Conservation (phyloP, 2,797 vertebrate genomes). For the Cichlasoma orientale region DNA sequence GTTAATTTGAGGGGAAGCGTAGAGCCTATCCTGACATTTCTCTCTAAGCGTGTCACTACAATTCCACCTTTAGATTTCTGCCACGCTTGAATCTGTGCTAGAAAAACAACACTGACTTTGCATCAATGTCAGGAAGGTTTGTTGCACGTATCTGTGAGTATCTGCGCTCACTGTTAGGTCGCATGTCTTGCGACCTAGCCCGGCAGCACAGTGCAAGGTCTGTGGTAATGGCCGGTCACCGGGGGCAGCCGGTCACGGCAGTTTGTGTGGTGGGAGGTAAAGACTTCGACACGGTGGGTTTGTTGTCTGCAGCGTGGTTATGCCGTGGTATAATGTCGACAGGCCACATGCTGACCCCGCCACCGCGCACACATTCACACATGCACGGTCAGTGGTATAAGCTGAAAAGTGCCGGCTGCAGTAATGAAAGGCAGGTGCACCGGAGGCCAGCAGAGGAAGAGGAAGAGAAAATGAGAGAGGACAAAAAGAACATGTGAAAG, state of each 20-base stretch:
- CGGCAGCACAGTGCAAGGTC: slow-evolving; percentile 40
- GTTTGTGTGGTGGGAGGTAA: slow-evolving; percentile 48
- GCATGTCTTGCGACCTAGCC: slow-evolving; percentile 59
- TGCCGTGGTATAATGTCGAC: slow-evolving; percentile 50
- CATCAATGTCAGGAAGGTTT: slow-evolving; percentile 55
- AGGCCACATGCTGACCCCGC: slow-evolving; percentile 60
- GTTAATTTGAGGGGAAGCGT: not conserved
- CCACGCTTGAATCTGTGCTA: not conserved
- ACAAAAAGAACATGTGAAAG: slow-evolving; percentile 76
- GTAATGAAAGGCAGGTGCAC: slow-evolving; percentile 72
- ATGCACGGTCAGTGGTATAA: slow-evolving; percentile 65
- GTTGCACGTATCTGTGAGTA: not conserved
- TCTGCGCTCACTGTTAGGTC: slow-evolving; percentile 38
- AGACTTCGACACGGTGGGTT: slow-evolving; percentile 45
- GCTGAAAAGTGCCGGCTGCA: slow-evolving; percentile 73
- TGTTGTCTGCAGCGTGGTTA: slow-evolving; percentile 49
- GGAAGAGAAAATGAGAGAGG: slow-evolving; percentile 63
- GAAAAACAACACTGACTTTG: slow-evolving; percentile 44
- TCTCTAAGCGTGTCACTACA: not conserved
- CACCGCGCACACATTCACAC: slow-evolving; percentile 19
- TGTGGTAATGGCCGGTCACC: slow-evolving; percentile 63
- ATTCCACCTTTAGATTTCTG: too few relatives aligned
- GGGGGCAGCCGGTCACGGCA: slow-evolving; percentile 49
- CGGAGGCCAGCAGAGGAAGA: slow-evolving; percentile 33
- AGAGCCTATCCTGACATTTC: not conserved